phyloP scores from a whole-genome alignment of 2,888 invertebrate species.

The Yponomeuta malinellus region DNA sequence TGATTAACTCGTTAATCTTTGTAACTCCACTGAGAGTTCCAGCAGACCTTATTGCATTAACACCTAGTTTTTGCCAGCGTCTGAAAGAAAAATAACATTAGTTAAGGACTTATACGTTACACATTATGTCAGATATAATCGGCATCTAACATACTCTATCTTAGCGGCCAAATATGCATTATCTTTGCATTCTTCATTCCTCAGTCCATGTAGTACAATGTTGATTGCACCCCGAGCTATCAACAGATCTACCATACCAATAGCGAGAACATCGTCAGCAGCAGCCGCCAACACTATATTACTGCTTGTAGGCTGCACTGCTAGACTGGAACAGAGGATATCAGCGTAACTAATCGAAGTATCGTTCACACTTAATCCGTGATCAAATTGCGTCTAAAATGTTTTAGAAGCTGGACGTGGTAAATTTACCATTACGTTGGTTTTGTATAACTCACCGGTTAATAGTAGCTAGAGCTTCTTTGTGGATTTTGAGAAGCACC shows the following conservation, averaged over 20 bases:
- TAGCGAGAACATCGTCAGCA: neutral
- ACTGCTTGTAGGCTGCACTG: neutral
- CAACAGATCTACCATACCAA: neutral
- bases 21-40: neutral
- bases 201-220: neutral
- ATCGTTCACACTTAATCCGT: neutral
- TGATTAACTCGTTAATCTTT: neutral
- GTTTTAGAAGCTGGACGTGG: too few relatives aligned
- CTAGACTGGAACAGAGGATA: neutral
- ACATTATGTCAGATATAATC: neutral
- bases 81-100: neutral
- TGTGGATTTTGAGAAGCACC: conserved; percentile 34
- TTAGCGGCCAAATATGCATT: neutral
- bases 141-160: neutral
- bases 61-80: neutral
- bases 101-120: neutral
- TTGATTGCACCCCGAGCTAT: conserved; percentile 10
- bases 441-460: neutral
- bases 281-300: neutral
- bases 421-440: too few relatives aligned
- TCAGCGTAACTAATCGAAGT: neutral
- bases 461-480: neutral
- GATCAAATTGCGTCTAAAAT: too few relatives aligned
- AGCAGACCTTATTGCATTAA: neutral
- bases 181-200: neutral